phyloP scores from a whole-genome alignment of 1,140 invertebrate species.

The Dendroctonus ponderosae region DNA sequence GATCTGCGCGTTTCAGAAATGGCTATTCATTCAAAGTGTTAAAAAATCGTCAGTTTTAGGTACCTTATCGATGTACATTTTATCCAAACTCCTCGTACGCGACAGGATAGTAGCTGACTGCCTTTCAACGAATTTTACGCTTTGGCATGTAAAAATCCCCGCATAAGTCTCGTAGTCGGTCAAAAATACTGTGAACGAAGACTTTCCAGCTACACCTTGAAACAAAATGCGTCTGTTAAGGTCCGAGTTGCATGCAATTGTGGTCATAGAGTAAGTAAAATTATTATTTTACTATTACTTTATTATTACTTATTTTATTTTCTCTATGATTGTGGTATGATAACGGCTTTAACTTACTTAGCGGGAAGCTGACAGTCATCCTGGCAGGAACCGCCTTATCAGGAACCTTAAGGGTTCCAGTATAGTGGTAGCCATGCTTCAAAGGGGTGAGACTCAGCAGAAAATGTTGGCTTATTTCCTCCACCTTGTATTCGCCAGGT shows the following conservation, averaged over 20 bases:
- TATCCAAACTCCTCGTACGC: conserved; percentile 66
- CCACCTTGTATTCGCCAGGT: conserved; percentile 65
- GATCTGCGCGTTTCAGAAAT: conserved; percentile 51
- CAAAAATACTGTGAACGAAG: conserved; percentile 69
- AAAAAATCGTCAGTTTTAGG: conserved; percentile 34
- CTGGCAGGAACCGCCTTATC: conserved; percentile 64
- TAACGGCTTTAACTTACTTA: conserved; percentile 67
- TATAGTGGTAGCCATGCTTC: conserved; percentile 75
- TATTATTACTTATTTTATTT: too few species aligned
- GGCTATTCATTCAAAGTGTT: neutral
- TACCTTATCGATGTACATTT: conserved; percentile 66
- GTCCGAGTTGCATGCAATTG: too few species aligned
- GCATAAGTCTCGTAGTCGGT: conserved; percentile 77
- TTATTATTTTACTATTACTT: too few species aligned
- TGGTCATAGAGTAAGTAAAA: too few species aligned
- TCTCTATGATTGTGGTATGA: neutral
- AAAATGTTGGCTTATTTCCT: conserved; percentile 74
- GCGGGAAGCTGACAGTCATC: conserved; percentile 74
- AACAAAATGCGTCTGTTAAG: neutral
- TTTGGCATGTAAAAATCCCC: conserved; percentile 78
- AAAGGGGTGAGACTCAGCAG: conserved; percentile 65
- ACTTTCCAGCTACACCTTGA: conserved; percentile 69
- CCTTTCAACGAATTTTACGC: conserved; percentile 68
- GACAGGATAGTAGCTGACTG: conserved; percentile 78
- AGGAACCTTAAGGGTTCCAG: conserved; percentile 65